Conservation (phyloP, 2,113 vertebrate species). For the Emydocephalus ijimae region DNA sequence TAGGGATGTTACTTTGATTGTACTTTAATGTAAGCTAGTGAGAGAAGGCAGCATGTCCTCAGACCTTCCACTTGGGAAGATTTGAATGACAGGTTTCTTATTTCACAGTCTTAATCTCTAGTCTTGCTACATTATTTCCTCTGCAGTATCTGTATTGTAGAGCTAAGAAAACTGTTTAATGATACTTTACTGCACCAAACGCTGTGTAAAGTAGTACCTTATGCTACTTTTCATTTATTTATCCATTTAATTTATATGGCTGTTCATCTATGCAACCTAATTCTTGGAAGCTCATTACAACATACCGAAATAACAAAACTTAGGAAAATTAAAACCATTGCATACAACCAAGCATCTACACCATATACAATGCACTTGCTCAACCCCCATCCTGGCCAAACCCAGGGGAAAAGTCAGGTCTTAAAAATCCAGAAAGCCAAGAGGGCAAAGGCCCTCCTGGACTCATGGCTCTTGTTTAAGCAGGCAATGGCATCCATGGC, state of each 20-base stretch:
- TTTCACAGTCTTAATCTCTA: background rate
- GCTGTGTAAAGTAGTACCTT: background rate
- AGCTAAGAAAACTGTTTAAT: background rate
- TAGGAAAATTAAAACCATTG: background rate
- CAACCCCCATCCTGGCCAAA: background rate
- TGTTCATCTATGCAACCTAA: background rate
- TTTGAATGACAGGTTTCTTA: background rate
- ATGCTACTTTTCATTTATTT: background rate
- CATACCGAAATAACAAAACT: background rate
- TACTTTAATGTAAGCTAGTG: background rate
- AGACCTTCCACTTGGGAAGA: background rate
- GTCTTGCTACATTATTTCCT: background rate
- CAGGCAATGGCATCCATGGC: background rate
- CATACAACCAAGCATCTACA: background rate
- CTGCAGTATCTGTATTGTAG: background rate
- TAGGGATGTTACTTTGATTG: background rate
- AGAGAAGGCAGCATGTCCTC: background rate
- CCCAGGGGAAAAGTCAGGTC: background rate
- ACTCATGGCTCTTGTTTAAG: background rate
- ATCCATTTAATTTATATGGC: background rate
- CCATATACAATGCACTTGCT: background rate
- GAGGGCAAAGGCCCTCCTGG: background rate
- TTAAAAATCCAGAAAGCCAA: background rate
- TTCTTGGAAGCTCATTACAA: background rate
- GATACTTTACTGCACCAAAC: background rate